phyloP scores from a whole-genome alignment of 35 echinoderm and acorn worm genomes.

The Lytechinus pictus region DNA sequence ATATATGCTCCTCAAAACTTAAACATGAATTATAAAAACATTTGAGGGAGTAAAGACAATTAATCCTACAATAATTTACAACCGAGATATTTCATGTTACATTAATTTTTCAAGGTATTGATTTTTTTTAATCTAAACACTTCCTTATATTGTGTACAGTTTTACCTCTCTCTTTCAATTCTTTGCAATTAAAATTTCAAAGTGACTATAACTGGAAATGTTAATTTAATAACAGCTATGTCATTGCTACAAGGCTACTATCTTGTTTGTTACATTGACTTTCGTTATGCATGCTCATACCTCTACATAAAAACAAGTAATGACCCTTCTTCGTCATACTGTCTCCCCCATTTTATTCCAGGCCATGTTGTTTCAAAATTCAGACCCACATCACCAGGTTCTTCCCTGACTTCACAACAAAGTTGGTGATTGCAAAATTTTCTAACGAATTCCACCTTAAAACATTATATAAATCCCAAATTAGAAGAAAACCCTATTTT shows the following conservation, averaged over 20 bases:
- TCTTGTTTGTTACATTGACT: constrained; percentile 3
- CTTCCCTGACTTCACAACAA: neutral
- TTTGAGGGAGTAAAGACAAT: no score
- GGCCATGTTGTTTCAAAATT: neutral
- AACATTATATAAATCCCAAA: neutral
- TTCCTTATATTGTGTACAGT: neutral
- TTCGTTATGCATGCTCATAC: neutral
- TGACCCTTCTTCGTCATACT: neutral
- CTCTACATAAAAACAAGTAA: neutral
- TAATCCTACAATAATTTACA: no score
- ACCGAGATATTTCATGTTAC: no score
- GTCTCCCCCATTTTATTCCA: neutral
- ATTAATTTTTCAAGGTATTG: no score
- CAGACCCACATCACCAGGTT: neutral
- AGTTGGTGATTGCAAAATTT: neutral
- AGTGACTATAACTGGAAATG: neutral
- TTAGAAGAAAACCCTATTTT: neutral
- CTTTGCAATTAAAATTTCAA: neutral
- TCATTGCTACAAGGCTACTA: neutral
- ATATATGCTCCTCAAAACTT: no score
- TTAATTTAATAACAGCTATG: neutral
- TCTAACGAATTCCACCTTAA: neutral
- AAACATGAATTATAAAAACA: no score
- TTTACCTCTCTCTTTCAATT: neutral
- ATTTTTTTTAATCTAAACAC: no score